These are phyloP conservation scores for Tenthredo scrophulariae DNA, from an alignment of 2,888 invertebrate genomes.

Conservation along the genomic window DNA sequence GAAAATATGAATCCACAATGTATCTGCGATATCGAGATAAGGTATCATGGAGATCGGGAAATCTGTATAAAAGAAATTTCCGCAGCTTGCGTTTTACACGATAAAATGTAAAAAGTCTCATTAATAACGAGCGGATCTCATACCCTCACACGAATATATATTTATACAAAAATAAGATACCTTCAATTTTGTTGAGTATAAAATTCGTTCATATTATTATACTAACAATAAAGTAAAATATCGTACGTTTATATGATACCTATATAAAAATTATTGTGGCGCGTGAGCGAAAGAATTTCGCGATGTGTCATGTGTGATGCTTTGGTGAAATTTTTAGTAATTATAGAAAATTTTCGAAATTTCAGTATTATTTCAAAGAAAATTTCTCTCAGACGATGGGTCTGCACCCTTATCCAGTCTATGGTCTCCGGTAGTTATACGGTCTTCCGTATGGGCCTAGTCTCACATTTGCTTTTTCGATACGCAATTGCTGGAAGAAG, in stretches of 20 bases:
- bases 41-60: not conserved
- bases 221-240: not conserved
- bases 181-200: not conserved
- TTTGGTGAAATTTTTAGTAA: slow-evolving; percentile 37
- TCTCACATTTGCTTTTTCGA: slow-evolving; percentile 71
- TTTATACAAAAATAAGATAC: not conserved
- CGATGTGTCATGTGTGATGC: slow-evolving; percentile 49
- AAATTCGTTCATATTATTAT: not conserved
- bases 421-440: slow-evolving; percentile 74
- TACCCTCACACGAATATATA: not conserved
- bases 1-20: slow-evolving; percentile 40
- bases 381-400: not conserved
- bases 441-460: slow-evolving; percentile 75
- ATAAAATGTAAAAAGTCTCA: not conserved
- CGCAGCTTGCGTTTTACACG: not conserved
- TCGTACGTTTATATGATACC: not conserved
- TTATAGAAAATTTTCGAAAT: not conserved
- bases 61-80: not conserved
- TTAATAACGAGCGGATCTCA: not conserved
- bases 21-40: not conserved
- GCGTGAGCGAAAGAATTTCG: not conserved
- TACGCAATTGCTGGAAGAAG: slow-evolving; percentile 85
- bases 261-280: not conserved
- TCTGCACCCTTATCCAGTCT: slow-evolving; percentile 24
- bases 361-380: not conserved